These are phyloP conservation scores for Nipponia nippon DNA, from an alignment of 2,113 vertebrate genomes.

Conservation along the genomic window DNA sequence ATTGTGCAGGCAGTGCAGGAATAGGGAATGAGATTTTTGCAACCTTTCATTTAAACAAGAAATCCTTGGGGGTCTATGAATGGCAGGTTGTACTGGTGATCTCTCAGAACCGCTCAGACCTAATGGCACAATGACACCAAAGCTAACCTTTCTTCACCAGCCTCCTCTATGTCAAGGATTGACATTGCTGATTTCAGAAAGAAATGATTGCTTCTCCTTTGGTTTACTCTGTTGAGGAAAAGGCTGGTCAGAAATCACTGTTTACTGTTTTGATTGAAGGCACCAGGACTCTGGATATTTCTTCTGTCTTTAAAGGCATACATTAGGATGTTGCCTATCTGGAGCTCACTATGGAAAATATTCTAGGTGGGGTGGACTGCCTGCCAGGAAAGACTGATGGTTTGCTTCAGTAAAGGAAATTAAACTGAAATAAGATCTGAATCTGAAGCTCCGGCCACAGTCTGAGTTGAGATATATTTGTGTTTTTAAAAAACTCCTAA, in stretches of 20 bases:
- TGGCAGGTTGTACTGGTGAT: conserved; percentile 9
- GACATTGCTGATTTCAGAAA: conserved; percentile 31
- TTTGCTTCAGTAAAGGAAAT: conserved; percentile 15
- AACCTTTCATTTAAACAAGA: conserved; percentile 30
- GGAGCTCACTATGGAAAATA: neutral
- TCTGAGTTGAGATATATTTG: neutral
- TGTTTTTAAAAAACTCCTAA: conserved; percentile 4
- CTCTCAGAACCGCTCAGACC: neutral
- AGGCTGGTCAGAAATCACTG: neutral
- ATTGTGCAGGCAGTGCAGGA: neutral
- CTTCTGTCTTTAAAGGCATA: neutral
- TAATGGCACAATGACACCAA: conserved; percentile 6
- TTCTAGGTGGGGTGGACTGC: neutral
- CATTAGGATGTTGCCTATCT: neutral
- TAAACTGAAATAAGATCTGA: conserved; percentile 19
- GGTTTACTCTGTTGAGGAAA: neutral
- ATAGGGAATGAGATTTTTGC: conserved; percentile 31
- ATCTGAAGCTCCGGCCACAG: neutral
- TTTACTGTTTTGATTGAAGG: conserved; percentile 12
- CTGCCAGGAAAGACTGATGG: conserved; percentile 26
- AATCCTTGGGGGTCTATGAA: conserved; percentile 41
- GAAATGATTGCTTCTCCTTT: conserved; percentile 12
- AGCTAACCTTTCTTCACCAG: conserved; percentile 22
- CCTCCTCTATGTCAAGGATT: neutral
- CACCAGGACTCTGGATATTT: neutral